Conservation (phyloP, 1,140 invertebrate genomes). For the Neodiprion fabricii region DNA sequence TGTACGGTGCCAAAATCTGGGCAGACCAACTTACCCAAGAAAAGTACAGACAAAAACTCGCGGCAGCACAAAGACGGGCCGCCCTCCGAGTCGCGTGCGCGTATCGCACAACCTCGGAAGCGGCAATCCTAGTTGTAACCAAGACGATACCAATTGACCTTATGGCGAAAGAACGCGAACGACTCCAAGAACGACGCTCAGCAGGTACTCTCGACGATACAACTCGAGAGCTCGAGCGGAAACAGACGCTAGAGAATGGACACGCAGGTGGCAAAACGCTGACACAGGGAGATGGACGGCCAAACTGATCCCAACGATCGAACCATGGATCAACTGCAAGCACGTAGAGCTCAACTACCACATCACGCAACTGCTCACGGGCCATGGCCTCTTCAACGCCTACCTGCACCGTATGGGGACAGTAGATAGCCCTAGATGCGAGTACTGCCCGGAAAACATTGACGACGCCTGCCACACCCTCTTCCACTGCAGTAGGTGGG, state of each 20-base stretch:
- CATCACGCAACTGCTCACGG: slow-evolving; percentile 30
- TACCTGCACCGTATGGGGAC: slow-evolving; percentile 25
- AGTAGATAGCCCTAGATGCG: slow-evolving; percentile 15
- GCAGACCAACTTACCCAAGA: slow-evolving; percentile 14
- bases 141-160: slow-evolving; percentile 33
- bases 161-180: slow-evolving; percentile 16
- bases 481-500: slow-evolving; percentile 21
- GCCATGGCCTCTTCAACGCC: slow-evolving; percentile 30
- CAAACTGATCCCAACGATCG: slow-evolving; percentile 30
- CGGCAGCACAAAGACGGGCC: slow-evolving; percentile 27
- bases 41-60: slow-evolving; percentile 17
- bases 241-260: slow-evolving; percentile 22
- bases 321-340: slow-evolving; percentile 24
- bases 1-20: slow-evolving; percentile 30
- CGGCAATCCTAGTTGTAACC: slow-evolving; percentile 28
- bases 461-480: slow-evolving; percentile 31
- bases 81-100: slow-evolving; percentile 25
- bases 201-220: slow-evolving; percentile 11
- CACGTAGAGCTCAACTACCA: slow-evolving; percentile 29
- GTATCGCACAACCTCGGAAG: slow-evolving; percentile 31
- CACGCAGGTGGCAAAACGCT: slow-evolving; percentile 21
- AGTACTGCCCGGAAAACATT: slow-evolving; percentile 12
- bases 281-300: slow-evolving; percentile 26
- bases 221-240: slow-evolving; percentile 9
- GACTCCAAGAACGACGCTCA: neutral